Conservation (phyloP, 1,140 invertebrate species). For the Mizuhopecten yessoensis region DNA sequence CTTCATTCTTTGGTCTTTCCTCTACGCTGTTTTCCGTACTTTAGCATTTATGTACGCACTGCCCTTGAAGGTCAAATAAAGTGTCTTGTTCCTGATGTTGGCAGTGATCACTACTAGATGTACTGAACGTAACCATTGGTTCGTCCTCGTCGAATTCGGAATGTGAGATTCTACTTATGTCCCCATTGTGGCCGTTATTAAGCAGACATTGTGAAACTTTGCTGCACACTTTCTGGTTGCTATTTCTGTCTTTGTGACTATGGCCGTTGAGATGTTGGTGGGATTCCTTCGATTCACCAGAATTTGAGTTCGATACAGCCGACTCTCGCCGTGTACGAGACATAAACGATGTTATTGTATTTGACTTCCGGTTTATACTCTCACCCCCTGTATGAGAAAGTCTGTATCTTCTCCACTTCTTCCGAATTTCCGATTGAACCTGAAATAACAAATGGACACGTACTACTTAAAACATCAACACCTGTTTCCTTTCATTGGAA, state of each 20-base stretch:
- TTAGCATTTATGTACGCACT: background rate
- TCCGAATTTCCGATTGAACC: slow-evolving; percentile 59
- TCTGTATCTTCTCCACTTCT: slow-evolving; percentile 56
- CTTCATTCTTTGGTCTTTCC: too few species aligned
- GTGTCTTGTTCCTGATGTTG: background rate
- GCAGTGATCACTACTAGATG: background rate
- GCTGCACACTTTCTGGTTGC: background rate
- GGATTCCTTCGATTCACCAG: slow-evolving; percentile 49
- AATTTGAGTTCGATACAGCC: slow-evolving; percentile 56
- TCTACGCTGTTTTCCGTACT: too few species aligned
- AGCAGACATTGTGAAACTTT: background rate
- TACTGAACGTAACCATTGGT: background rate
- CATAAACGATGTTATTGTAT: slow-evolving; percentile 58
- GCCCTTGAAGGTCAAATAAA: too few species aligned
- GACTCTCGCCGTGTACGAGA: slow-evolving; percentile 57
- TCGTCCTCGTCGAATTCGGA: background rate
- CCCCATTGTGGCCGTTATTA: background rate
- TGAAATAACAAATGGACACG: background rate
- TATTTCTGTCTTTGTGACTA: slow-evolving; percentile 44
- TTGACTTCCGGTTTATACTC: slow-evolving; percentile 2
- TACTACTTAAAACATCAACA: too few species aligned
- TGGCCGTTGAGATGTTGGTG: slow-evolving; percentile 45
- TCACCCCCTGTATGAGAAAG: slow-evolving; percentile 51
- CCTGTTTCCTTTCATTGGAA: too few species aligned
- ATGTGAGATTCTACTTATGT: slow-evolving; percentile 17